Evolutionary conservation across 2,113 vertebrate species (phyloP), one percentile per base, ranked within the genome.

Genomic region (Channa argus): DNA sequence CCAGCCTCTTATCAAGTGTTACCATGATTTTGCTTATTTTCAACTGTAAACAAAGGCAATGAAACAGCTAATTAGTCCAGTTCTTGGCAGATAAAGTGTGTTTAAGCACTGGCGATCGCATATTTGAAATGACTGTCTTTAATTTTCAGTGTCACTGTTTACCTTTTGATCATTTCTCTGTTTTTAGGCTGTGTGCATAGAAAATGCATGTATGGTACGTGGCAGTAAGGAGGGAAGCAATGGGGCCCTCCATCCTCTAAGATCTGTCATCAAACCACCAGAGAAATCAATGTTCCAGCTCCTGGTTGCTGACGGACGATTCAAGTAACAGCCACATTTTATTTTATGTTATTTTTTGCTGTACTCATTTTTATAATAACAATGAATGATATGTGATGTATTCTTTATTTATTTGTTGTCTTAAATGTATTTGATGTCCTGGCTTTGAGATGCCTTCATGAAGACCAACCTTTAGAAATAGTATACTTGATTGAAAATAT

Each of bases 161-260:
- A 33, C 8, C 44, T 5, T 69, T 14, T 90, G 41, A 65, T n/a
- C 45, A 13, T 6, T 39, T 3, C 7, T 68, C 44, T 39, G 39
- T 67, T 71, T 24, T 36, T 9, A 99, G 98, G 94, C 97, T 62
- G 96, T 98, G 66, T 99, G 98, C 86, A 83, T 99, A 82, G 98
- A 99, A 91, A 99, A 99, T 54, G 93, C 97, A 39, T 99, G 98
- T 77, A 97, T 99, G 96, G 53, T 96, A 15, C 92, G 94, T 66
- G 98, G 97, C 74, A 96, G 96, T 70, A 98, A 96, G 86, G 96
- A 98, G 73, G 97, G 97, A 82, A 95, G 96, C 74, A 97, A 98
- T 1, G 96, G 97, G 0, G 96, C 95, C 7, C 94, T 99, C 66
- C 96, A 99, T n/a, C 7, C 95, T 14, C 94, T 98, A 89, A 93